Evolutionary conservation across 2,113 vertebrate species (phyloP).

Genomic region (Tylochromis polylepis): DNA sequence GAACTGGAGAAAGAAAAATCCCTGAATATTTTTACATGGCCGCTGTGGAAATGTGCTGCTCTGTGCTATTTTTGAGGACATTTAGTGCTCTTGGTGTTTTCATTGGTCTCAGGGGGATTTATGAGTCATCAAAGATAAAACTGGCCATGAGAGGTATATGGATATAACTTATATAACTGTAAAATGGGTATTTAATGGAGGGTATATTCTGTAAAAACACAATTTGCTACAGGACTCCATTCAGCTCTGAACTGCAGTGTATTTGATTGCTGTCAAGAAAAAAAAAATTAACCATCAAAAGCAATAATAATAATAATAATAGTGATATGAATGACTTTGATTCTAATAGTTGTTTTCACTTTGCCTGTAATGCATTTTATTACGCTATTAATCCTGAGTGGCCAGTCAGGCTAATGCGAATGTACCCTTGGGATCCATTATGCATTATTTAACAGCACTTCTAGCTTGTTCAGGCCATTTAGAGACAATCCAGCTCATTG

Average conservation of each 20-base stretch:
- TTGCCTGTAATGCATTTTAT: constrained; percentile 16
- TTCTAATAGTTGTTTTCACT: constrained; percentile 5
- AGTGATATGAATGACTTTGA: neutral
- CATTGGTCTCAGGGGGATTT: neutral
- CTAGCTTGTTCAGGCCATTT: neutral
- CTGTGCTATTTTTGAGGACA: neutral
- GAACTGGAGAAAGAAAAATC: neutral
- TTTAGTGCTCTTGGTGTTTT: neutral
- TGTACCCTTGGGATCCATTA: constrained; percentile 12
- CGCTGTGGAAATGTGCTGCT: neutral
- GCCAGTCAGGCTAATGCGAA: neutral
- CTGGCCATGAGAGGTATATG: neutral
- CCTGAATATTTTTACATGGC: neutral
- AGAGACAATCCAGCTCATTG: neutral
- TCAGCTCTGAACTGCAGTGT: neutral
- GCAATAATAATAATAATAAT: neutral
- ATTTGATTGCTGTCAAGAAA: neutral
- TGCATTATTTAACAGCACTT: constrained; percentile 22
- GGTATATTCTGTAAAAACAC: neutral
- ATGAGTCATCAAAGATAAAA: neutral
- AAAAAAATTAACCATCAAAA: neutral
- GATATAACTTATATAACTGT: neutral
- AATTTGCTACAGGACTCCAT: neutral
- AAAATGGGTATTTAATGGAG: neutral
- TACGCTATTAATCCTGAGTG: constrained; percentile 14